Evolutionary conservation across 2,888 invertebrate species (phyloP), one percentile per base, ranked within the genome.

Genomic region (Drosophila mimica): DNA sequence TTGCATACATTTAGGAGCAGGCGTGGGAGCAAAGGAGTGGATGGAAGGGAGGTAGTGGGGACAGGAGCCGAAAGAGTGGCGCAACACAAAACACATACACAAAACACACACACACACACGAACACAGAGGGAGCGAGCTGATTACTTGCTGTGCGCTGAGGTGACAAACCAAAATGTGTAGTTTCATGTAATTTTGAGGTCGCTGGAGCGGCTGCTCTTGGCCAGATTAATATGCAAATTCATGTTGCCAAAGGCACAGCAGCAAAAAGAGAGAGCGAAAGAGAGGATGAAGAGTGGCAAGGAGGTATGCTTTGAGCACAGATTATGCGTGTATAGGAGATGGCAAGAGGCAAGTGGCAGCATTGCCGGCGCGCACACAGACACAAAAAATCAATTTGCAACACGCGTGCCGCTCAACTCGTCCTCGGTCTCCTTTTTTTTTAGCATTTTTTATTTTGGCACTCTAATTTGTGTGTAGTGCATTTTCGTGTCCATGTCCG

Each of bases 101-200:
- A 46, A 15, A 8, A 33, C 48, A 49, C 53, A 65, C 48, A 72
- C 51, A 49, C 56, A 40, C 38, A 56, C 48, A 59, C 34, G 30
- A 13, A 30, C 43, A 52, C 17, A 20, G 7, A 2, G 8, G 25
- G n/a, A 28, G 25, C 25, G 49, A 68, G 75, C 76, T 81, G 82
- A 81, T 87, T 83, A 82, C 79, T 75, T 64, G 74, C 69, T 70
- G 74, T 81, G 82, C 79, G 70, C 70, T 63, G 72, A 81, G 86
- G 83, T 86, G 91, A 88, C 90, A 91, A 89, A 87, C 85, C 86
- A 81, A 88, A 91, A 91, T 89, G 85, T 90, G 90, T 90, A 83
- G 85, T 88, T 81, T 76, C 74, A 70, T 88, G 86, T 86, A 88
- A 85, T 82, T 85, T 84, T 67, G 72, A 60, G 59, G 64, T 70